These are phyloP conservation scores for Muscicapa striata DNA, from an alignment of 2,797 vertebrate genomes.

Conservation along the genomic window DNA sequence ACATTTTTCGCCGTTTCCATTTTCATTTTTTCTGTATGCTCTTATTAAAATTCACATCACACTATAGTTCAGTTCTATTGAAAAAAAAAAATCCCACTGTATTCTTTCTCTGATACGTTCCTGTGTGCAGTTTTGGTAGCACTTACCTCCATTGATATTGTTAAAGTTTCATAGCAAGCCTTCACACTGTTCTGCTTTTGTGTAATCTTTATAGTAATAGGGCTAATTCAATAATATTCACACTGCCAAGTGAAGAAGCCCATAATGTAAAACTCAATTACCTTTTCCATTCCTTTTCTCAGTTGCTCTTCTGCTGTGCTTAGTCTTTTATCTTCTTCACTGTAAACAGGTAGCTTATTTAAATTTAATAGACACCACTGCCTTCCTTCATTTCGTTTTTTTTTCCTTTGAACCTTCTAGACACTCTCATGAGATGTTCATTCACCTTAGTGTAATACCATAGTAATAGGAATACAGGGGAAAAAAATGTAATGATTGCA, in stretches of 20 bases:
- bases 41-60: constrained; percentile 75
- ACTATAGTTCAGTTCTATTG: constrained; percentile 14
- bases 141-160: constrained; percentile 55
- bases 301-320: constrained; percentile 42
- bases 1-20: background rate
- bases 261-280: constrained; percentile 69
- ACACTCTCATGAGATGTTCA: constrained; percentile 57
- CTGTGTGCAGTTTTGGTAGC: constrained; percentile 51
- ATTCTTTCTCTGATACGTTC: constrained; percentile 60
- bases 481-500: constrained; percentile 59
- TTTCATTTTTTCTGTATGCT: constrained; percentile 22
- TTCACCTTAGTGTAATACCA: constrained; percentile 48
- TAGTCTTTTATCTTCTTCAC: constrained; percentile 67
- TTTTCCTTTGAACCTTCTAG: constrained; percentile 53
- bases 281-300: constrained; percentile 58
- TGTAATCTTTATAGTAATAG: constrained; percentile 67
- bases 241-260: constrained; percentile 41
- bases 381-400: background rate
- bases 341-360: constrained; percentile 68
- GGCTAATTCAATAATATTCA: constrained; percentile 72
- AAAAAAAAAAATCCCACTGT: background rate
- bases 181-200: constrained; percentile 69
- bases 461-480: constrained; percentile 11
- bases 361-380: constrained; percentile 51
- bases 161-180: constrained; percentile 65